Conservation (phyloP, 2,888 invertebrate species). For the Hydrotaea diabolus region DNA sequence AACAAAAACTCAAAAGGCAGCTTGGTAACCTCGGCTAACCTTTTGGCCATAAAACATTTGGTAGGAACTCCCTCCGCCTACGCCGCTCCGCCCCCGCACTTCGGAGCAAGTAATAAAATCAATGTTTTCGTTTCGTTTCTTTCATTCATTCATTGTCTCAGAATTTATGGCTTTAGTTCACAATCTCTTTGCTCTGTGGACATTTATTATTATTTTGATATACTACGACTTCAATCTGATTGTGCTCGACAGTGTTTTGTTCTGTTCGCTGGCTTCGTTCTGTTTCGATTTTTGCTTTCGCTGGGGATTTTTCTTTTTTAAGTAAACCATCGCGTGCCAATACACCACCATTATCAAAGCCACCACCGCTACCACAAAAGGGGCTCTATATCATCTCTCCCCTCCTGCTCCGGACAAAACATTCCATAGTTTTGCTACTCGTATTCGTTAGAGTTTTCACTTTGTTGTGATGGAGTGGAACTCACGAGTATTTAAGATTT, state of each 20-base stretch:
- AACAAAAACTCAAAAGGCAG: neutral
- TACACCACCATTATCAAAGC: neutral
- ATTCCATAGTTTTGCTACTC: neutral
- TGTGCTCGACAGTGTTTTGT: neutral
- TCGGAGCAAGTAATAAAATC: constrained; percentile 57
- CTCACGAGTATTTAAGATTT: constrained; percentile 23
- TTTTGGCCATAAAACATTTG: constrained; percentile 63
- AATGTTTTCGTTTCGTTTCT: constrained; percentile 46
- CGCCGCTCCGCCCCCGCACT: neutral
- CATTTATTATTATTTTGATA: constrained; percentile 62
- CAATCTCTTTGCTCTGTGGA: constrained; percentile 58
- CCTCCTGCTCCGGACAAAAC: too few species aligned
- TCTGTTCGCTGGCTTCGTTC: neutral
- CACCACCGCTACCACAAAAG: too few species aligned
- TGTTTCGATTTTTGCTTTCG: neutral
- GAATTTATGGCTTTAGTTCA: constrained; percentile 60
- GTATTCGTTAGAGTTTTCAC: constrained; percentile 21
- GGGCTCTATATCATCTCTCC: neutral
- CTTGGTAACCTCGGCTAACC: constrained; percentile 52
- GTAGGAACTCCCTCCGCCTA: constrained; percentile 48
- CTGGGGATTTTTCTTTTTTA: neutral
- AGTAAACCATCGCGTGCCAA: constrained; percentile 55
- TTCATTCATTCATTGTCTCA: constrained; percentile 49
- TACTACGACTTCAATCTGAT: constrained; percentile 39
- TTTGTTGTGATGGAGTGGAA: constrained; percentile 8